These are phyloP conservation scores for Polylopha cassiicola DNA, from an alignment of 2,888 invertebrate species.

Conservation along the genomic window DNA sequence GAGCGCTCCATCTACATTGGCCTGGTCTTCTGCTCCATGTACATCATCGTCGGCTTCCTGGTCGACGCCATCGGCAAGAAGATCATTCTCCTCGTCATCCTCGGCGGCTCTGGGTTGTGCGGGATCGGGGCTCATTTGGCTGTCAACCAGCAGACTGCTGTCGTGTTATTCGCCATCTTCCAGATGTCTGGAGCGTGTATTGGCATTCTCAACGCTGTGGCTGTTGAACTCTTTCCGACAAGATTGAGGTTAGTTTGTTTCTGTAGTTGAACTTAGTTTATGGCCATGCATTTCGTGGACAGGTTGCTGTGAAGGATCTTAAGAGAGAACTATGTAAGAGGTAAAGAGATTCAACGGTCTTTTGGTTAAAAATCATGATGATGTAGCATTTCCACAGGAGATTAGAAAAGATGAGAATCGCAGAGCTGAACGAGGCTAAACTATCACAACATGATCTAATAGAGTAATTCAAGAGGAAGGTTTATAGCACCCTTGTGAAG, in stretches of 20 bases:
- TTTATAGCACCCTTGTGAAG: no score
- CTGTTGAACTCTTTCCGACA: slow-evolving; percentile 79
- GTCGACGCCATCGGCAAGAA: slow-evolving; percentile 75
- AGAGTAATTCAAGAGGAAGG: no score
- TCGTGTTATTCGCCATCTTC: slow-evolving; percentile 76
- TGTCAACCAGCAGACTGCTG: slow-evolving; percentile 73
- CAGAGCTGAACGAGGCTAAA: no score
- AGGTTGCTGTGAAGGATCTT: no score
- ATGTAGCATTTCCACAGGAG: no score
- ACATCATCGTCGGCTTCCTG: slow-evolving; percentile 79
- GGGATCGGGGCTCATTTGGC: slow-evolving; percentile 79
- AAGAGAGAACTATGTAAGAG: no score
- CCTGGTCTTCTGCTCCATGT: slow-evolving; percentile 79
- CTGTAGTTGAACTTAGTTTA: no score
- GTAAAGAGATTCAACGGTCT: no score
- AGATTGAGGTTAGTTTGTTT: slow-evolving; percentile 50
- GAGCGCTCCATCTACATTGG: slow-evolving; percentile 82
- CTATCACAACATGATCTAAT: no score
- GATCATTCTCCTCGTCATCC: slow-evolving; percentile 66
- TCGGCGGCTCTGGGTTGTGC: slow-evolving; percentile 73
- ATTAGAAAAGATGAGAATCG: no score
- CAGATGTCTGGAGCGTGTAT: slow-evolving; percentile 77
- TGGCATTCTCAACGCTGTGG: slow-evolving; percentile 75
- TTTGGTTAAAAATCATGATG: no score
- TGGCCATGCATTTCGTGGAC: no score